phyloP scores from a whole-genome alignment of 2,797 vertebrate genomes.

The Pipistrellus kuhlii region DNA sequence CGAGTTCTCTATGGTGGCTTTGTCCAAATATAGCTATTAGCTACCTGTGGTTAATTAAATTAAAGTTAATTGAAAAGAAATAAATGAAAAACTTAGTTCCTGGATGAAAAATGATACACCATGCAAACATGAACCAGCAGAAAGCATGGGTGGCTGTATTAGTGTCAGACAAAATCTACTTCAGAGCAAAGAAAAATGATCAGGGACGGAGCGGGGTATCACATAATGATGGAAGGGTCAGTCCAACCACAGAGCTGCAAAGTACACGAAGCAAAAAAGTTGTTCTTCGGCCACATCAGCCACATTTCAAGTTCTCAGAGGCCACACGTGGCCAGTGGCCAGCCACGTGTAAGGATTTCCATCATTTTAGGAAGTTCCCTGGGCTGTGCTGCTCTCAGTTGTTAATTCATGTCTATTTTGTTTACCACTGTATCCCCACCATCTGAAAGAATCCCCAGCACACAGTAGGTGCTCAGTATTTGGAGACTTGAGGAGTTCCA shows the following conservation, averaged over 20 bases:
- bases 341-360: not conserved
- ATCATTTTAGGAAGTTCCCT: not conserved
- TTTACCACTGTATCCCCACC: not conserved
- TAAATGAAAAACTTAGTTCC: slow-evolving; percentile 52
- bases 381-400: not conserved
- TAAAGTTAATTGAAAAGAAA: slow-evolving; percentile 67
- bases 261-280: not conserved
- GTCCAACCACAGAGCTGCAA: not conserved
- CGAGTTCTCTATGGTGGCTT: not conserved
- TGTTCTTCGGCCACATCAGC: not conserved
- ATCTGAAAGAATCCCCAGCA: not conserved
- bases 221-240: not conserved
- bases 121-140: slow-evolving; percentile 8
- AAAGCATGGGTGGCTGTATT: not conserved
- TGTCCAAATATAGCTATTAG: not conserved
- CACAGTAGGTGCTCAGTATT: not conserved
- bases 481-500: not conserved
- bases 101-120: slow-evolving; percentile 8
- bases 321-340: not conserved
- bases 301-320: not conserved
- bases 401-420: not conserved
- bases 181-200: slow-evolving; percentile 20
- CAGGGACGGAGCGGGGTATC: not conserved
- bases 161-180: not conserved
- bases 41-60: slow-evolving; percentile 30